Percentiles rank a stretch among this genome's conserved stretches.
Evolutionary conservation across 1,140 invertebrate genomes (phyloP).

Genomic region (Holcopasites calliopsidis): DNA sequence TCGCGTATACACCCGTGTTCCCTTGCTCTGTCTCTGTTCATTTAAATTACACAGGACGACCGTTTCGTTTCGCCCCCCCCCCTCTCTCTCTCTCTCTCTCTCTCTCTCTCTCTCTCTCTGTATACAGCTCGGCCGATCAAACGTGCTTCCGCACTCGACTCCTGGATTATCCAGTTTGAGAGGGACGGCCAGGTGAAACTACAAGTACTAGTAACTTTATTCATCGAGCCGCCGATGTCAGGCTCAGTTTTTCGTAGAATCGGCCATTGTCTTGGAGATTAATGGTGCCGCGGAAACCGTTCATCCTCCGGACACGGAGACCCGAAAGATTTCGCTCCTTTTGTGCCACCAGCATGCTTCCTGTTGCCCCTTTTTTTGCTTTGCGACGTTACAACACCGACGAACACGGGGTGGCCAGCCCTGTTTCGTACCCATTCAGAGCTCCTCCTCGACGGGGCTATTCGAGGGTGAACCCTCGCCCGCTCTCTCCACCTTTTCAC

Average conservation of each 20-base stretch:
- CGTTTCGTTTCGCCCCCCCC: not conserved
- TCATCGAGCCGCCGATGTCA: not conserved
- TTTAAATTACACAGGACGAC: conserved; percentile 19
- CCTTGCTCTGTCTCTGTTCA: not conserved
- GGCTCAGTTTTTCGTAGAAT: conserved; percentile 35
- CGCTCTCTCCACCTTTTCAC: not conserved
- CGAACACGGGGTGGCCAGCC: not conserved
- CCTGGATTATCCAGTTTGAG: conserved; percentile 28
- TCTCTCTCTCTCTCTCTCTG: not conserved
- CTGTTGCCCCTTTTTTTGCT: not conserved
- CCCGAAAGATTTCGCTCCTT: conserved; percentile 27
- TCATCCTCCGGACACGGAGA: conserved; percentile 16
- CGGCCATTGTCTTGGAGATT: conserved; percentile 53
- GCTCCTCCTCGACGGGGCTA: too few species aligned
- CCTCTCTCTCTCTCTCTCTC: too few species aligned
- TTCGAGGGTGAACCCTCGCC: not conserved
- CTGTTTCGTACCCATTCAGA: conserved; percentile 7
- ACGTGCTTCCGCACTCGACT: conserved; percentile 34
- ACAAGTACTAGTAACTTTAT: conserved; percentile 44
- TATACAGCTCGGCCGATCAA: not conserved
- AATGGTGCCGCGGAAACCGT: conserved; percentile 47
- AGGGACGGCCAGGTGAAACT: conserved; percentile 9
- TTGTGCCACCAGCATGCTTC: conserved; percentile 7
- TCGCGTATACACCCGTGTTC: not conserved
- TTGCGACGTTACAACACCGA: not conserved